Evolutionary conservation across 1,140 invertebrate genomes (phyloP), one percentile per base, ranked within the genome.

Genomic region (Drosophila murphyi): DNA sequence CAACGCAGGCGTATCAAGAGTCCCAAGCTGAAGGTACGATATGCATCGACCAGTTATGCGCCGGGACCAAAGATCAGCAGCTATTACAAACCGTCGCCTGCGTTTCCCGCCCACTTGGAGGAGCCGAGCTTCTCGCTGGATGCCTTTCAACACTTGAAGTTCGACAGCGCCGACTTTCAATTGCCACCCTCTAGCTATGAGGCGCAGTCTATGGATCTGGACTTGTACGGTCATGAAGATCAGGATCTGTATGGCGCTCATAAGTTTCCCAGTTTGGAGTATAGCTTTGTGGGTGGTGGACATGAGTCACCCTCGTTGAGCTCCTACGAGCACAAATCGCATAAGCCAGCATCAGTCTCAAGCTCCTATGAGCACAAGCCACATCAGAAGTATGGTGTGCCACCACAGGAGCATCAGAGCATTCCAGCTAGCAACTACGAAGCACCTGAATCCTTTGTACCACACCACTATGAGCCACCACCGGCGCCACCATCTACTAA

Each of bases 121-220:
- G 70, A 82, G 61, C 82, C 87, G 0, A 87, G 73, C 47, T 88
- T 77, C n/a, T 69, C 74, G 5, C 34, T 82, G 6, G 78, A 91
- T 4, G 83, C 88, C 48, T 91, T 91, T 39, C 80, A 90, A 72
- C 76, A 91, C 31, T 29, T 91, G 10, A 91, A 91, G 57, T 82
- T 91, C 45, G 90, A 91, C 55, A 72, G 70, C 2, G 37, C 75
- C 29, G 90, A 91, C 39, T 91, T 86, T 8, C 70, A 88, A 50
- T 70, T 91, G 2, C 81, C 85, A 5, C 61, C 89, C 5, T 76
- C 82, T 5, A 86, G 85, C 39, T 92, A 92, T 55, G 90, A 92
- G 45, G 79, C 79, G 0, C 87, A 91, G 68, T 75, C 87, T 6
- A 92, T 92, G 90, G 87, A 92, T 59, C 64, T 92, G 5, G 82